Evolutionary conservation across 2,797 vertebrate species (phyloP), one percentile per base, ranked within the genome.

Genomic region (Natrix natrix): DNA sequence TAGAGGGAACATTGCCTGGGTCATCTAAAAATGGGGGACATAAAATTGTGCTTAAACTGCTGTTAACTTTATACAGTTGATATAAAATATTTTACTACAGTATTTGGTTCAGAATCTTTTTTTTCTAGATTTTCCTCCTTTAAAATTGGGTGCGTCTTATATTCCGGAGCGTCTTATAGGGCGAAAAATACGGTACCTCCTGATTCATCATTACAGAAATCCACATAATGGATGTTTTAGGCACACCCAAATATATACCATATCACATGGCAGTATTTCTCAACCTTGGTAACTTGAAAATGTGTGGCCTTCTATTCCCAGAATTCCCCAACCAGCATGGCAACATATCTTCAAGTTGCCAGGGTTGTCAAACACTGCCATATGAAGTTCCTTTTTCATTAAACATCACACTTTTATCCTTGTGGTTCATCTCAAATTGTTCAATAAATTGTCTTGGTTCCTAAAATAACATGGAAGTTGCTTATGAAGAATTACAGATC

Each of bases 161-260:
- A n/a, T n/a, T n/a, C n/a, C n/a, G n/a, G n/a, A n/a, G n/a, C n/a
- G n/a, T n/a, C n/a, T n/a, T n/a, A n/a, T n/a, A n/a, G n/a, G n/a
- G n/a, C n/a, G n/a, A n/a, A n/a, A n/a, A n/a, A n/a, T n/a, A n/a
- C n/a, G n/a, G n/a, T n/a, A n/a, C 57, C 24, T 83, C 52, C 52
- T 87, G 56, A 60, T 89, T 83, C 87, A 60, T 8, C 28, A 56
- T 89, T 61, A 90, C 7, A 87, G 32, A 60, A 8, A 93, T 90
- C 54, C 63, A n/a, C 32, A n/a, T 12, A 28, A 63, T 90, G 78
- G 74, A 32, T 86, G 86, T 7, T 90, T 87, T 60, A 32, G 60
- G 78, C 54, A 93, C 78, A 90, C 89, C 89, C 92, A 90, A 57
- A 90, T n/a, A 54, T 17, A 52, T 74, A 43, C 37, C 37, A 24